phyloP scores from a whole-genome alignment of 2,888 invertebrate genomes.

The Glyphotaelius pellucidus region DNA sequence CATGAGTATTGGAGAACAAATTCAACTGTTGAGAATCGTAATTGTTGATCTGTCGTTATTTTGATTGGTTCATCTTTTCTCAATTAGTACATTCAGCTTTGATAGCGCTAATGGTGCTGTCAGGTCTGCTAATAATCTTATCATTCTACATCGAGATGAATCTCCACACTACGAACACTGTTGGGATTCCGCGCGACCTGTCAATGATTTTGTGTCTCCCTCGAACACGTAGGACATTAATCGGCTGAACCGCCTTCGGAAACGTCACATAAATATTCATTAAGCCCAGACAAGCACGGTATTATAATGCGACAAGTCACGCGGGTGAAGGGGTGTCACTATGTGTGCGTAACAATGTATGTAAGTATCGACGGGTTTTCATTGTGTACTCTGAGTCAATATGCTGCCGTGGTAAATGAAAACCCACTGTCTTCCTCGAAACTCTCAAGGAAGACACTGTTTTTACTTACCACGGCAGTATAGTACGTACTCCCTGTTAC shows the following conservation, averaged over 20 bases:
- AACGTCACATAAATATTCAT: conserved; percentile 25
- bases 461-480: no score
- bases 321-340: no score
- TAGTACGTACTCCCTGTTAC: no score
- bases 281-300: neutral
- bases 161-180: neutral
- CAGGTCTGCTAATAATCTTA: neutral
- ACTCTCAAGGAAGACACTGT: no score
- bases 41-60: neutral
- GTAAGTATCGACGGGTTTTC: neutral
- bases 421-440: no score
- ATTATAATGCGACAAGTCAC: conserved; percentile 26
- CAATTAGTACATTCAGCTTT: neutral
- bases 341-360: neutral
- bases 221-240: neutral
- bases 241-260: neutral
- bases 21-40: no score
- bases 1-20: no score
- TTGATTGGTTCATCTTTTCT: neutral
- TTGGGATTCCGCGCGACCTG: neutral
- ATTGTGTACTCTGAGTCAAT: neutral
- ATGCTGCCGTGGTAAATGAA: no score
- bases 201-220: neutral
- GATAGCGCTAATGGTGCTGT: neutral
- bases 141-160: neutral